Conservation (phyloP, 2,888 invertebrate genomes). For the Serrognathus titanus region DNA sequence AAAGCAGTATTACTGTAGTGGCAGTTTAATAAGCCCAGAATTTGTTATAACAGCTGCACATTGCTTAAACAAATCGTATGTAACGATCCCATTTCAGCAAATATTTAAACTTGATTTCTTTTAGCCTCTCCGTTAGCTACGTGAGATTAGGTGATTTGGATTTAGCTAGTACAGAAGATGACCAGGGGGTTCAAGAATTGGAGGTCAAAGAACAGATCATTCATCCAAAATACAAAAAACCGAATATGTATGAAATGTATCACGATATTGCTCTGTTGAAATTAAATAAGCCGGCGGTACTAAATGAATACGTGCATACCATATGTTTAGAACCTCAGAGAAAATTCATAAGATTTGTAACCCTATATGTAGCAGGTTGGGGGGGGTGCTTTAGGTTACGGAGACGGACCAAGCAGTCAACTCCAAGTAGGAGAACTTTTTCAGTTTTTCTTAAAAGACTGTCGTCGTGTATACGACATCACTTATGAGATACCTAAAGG, state of each 20-base stretch:
- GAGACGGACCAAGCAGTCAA: constrained; percentile 1
- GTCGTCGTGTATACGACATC: background rate
- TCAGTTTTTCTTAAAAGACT: background rate
- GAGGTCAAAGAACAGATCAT: constrained; percentile 36
- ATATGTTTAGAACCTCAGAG: constrained; percentile 43
- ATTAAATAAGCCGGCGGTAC: constrained; percentile 41
- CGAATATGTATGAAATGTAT: constrained; percentile 47
- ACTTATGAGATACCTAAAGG: no score
- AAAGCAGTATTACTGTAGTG: background rate
- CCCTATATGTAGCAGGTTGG: constrained; percentile 52
- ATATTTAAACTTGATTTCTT: background rate
- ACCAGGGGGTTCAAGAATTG: constrained; percentile 35
- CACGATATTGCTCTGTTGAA: constrained; percentile 53
- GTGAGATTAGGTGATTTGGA: background rate
- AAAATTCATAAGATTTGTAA: no score
- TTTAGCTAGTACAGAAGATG: constrained; percentile 49
- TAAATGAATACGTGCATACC: constrained; percentile 45
- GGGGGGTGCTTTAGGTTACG: constrained; percentile 52
- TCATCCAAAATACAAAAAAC: constrained; percentile 46
- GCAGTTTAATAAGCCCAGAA: background rate
- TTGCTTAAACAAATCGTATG: background rate
- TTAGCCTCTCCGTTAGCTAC: constrained; percentile 4
- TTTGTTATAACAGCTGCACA: background rate
- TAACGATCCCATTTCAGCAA: background rate
- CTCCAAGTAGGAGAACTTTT: background rate